Percentiles rank a stretch among this genome's conserved stretches.
Evolutionary conservation across 2,797 vertebrate genomes (phyloP).

Genomic region (Thunnus albacares): DNA sequence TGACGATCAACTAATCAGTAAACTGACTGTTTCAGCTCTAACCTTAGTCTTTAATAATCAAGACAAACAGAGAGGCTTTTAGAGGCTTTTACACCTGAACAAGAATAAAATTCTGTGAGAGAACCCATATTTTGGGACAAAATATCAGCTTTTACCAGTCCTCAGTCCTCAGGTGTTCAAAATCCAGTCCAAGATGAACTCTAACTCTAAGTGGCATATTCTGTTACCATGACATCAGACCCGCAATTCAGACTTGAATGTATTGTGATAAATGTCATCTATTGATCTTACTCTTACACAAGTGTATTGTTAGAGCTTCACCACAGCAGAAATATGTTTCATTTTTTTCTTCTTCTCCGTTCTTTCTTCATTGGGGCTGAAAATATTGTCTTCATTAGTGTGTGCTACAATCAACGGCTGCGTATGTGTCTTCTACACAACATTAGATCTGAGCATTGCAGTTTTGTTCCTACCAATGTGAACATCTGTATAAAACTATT

Average conservation of each 20-base stretch:
- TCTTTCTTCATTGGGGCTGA: not conserved
- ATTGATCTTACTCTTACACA: slow-evolving; percentile 40
- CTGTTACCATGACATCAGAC: slow-evolving; percentile 66
- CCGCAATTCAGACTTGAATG: slow-evolving; percentile 34
- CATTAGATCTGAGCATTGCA: not conserved
- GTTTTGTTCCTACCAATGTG: not conserved
- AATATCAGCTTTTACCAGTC: not conserved
- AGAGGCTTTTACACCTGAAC: not conserved
- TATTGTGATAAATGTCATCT: slow-evolving; percentile 58
- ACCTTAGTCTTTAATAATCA: too few species aligned
- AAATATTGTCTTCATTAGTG: slow-evolving; percentile 27
- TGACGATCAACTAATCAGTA: too few species aligned
- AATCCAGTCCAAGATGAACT: not conserved
- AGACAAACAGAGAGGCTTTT: not conserved
- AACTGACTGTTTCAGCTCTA: not conserved
- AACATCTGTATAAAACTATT: not conserved
- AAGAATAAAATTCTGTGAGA: not conserved
- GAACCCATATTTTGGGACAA: not conserved
- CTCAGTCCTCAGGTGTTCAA: not conserved
- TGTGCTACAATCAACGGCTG: not conserved
- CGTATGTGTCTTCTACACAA: not conserved
- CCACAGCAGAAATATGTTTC: slow-evolving; percentile 9
- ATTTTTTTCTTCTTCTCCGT: not conserved
- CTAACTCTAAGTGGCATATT: slow-evolving; percentile 10
- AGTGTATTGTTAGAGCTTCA: slow-evolving; percentile 20